Evolutionary conservation across 2,888 invertebrate species (phyloP), one percentile per base, ranked within the genome.

Genomic region (Reticulitermes lucifugus): DNA sequence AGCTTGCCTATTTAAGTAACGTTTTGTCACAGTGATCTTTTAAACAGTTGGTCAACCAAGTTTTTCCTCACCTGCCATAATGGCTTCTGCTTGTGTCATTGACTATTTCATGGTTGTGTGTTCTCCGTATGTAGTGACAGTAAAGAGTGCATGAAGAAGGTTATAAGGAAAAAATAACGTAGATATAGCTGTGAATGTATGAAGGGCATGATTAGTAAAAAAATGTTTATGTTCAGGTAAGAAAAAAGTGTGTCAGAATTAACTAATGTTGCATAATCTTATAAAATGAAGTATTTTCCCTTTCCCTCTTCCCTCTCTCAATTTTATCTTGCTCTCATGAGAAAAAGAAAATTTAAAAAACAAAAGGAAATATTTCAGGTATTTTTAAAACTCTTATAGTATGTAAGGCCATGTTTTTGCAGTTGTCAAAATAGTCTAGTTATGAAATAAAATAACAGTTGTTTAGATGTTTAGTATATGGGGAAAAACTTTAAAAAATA

Each of bases 341-440:
- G 55, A 59, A 59, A 46, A 51, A 55, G 51, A 73, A 73, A 83
- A 73, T 46, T 35, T 35, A 35, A 35, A 35, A 35, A 71, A 75
- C 77, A 83, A 77, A 70, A 83, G 35, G 65, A 83, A 84, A 86
- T 55, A 82, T 83, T 86, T 86, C 85, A 86, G 85, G 86, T 86
- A 86, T 86, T 86, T 86, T 86, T 85, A 85, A 86, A 83, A 85
- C 85, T 84, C 79, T 41, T 85, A 81, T 85, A 85, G 83, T 59
- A 71, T 29, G 59, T 84, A 75, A 83, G 55, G 80, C 73, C 51
- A 79, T 29, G 41, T 46, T 71, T 29, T 84, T 73, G 55, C 79
- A 25, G 51, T 80, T 84, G 55, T 80, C 60, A 80, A 81, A 79
- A 55, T 65, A 70, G 81, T 81, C 43, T 60, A 70, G 25, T 71